These are phyloP conservation scores for Choloepus hoffmanni DNA, from an alignment of 2,113 vertebrate genomes.

Conservation along the genomic window DNA sequence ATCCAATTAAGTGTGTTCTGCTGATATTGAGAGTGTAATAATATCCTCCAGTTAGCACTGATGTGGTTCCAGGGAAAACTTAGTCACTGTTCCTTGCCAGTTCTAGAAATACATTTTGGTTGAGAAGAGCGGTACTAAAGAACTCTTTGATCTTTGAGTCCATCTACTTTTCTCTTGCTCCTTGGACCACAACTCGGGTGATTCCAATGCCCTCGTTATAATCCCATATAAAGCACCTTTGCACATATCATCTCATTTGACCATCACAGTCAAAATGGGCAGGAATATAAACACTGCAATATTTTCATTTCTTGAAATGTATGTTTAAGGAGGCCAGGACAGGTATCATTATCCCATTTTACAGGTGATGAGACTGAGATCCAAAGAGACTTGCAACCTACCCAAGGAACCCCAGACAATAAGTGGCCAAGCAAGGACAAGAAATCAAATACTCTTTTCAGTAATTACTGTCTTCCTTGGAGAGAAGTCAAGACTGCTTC, in stretches of 20 bases:
- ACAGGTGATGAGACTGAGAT: constrained; percentile 46
- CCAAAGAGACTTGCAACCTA: constrained; percentile 3
- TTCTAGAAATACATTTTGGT: background rate
- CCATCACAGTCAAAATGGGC: background rate
- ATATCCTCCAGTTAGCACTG: background rate
- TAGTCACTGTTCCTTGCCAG: background rate
- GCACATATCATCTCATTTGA: background rate
- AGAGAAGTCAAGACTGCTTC: background rate
- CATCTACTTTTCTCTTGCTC: background rate
- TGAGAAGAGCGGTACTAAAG: background rate
- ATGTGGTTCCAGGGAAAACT: background rate
- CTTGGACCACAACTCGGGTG: background rate
- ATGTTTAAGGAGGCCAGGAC: background rate
- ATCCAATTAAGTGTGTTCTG: background rate
- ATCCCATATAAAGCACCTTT: background rate
- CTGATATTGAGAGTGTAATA: background rate
- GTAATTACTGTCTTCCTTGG: constrained; percentile 15
- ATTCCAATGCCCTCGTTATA: background rate
- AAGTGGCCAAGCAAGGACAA: background rate
- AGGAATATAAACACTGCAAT: background rate
- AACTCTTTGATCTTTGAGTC: background rate
- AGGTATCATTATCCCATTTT: constrained; percentile 44
- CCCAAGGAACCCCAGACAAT: background rate
- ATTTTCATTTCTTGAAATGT: background rate
- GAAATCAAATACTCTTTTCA: constrained; percentile 49